Conservation (phyloP, 1,140 invertebrate genomes). For the Neodiprion virginianus region DNA sequence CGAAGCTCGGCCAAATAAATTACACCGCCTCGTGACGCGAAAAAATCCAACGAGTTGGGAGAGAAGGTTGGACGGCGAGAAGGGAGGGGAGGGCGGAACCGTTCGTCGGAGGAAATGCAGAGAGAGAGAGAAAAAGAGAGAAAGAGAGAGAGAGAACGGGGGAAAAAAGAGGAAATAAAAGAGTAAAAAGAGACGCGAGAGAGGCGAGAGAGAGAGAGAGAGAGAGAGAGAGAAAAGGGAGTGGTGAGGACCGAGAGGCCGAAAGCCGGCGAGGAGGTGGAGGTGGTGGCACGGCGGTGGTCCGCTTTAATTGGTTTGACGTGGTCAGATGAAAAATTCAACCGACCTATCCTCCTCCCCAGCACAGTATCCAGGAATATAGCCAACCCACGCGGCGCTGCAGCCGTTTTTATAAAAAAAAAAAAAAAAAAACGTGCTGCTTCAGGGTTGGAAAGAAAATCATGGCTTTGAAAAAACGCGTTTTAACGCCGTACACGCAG, state of each 20-base stretch:
- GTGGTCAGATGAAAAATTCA: conserved; percentile 62
- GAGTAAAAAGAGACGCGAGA: conserved; percentile 2
- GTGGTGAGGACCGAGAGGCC: conserved; percentile 47
- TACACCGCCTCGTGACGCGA: conserved; percentile 61
- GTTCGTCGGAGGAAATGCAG: conserved; percentile 20
- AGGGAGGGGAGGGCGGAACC: conserved; percentile 27
- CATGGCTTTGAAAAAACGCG: no score
- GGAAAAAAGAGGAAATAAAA: conserved; percentile 28
- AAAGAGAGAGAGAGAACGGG: conserved; percentile 16
- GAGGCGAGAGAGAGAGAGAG: background rate
- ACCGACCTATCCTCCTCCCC: conserved; percentile 36
- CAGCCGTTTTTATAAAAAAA: no score
- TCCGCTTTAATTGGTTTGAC: conserved; percentile 61
- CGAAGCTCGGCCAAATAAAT: conserved; percentile 59
- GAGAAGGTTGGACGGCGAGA: conserved; percentile 38
- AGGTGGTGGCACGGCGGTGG: conserved; percentile 37
- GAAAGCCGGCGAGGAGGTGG: conserved; percentile 24
- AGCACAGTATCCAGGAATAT: no score
- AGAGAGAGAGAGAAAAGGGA: conserved; percentile 40
- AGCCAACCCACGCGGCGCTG: no score
- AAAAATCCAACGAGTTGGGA: conserved; percentile 59
- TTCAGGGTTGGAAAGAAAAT: no score
- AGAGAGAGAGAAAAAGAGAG: background rate
- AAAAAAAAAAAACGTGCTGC: no score
- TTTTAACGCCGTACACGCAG: no score